These are phyloP conservation scores for Hemibagrus wyckioides DNA, from an alignment of 2,113 vertebrate species.

Conservation along the genomic window DNA sequence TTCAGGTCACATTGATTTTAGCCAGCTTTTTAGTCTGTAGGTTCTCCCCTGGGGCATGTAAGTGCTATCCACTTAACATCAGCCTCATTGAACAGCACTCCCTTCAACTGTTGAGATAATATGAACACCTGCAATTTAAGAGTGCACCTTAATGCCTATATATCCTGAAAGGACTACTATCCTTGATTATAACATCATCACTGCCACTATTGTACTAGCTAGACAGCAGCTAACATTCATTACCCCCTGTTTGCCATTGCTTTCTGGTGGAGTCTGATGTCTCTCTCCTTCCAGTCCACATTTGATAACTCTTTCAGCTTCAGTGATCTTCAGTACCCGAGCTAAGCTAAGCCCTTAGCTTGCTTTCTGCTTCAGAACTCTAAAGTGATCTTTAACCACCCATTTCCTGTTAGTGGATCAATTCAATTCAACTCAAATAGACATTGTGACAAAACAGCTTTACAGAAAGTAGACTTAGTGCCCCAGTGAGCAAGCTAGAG, in stretches of 20 bases:
- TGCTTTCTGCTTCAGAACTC: background rate
- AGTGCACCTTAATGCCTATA: background rate
- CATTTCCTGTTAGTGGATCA: background rate
- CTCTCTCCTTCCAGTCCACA: background rate
- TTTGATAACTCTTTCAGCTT: background rate
- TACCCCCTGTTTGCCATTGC: background rate
- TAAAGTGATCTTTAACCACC: background rate
- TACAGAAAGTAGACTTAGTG: background rate
- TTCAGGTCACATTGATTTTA: slow-evolving; percentile 19
- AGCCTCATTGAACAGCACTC: background rate
- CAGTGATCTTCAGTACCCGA: background rate
- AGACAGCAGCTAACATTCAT: background rate
- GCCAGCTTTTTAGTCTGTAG: slow-evolving; percentile 14
- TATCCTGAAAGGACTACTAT: background rate
- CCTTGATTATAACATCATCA: background rate
- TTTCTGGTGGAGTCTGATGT: background rate
- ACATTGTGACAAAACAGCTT: background rate
- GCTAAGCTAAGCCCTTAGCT: background rate
- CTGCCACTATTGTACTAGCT: background rate
- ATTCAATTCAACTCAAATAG: background rate
- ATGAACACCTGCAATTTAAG: background rate
- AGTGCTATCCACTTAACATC: slow-evolving; percentile 38
- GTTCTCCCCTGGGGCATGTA: slow-evolving; percentile 33
- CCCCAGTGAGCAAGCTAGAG: background rate
- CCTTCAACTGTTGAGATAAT: background rate